Percentiles rank a stretch among this genome's conserved stretches.
phyloP scores from a whole-genome alignment of 2,113 vertebrate genomes.

The Fregata magnificens region DNA sequence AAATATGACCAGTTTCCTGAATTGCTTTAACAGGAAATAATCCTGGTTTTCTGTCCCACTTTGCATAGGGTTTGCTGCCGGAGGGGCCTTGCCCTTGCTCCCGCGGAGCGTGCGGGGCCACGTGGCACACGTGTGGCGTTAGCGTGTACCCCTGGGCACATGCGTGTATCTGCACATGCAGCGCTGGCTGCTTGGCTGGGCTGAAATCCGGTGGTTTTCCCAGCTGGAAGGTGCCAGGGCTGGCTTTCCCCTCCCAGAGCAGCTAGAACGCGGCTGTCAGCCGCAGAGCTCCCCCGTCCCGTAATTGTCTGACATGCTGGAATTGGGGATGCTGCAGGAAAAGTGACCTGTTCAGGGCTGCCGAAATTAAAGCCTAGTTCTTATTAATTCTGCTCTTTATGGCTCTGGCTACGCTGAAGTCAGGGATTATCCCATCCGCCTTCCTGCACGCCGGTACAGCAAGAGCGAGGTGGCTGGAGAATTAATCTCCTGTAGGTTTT shows the following conservation, averaged over 20 bases:
- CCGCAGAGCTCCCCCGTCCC: fast-evolving
- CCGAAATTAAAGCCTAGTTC: background rate
- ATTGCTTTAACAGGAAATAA: background rate
- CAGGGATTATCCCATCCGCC: background rate
- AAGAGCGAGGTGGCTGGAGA: background rate
- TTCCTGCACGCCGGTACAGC: background rate
- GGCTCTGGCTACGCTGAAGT: background rate
- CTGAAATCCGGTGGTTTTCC: fast-evolving
- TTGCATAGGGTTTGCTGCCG: background rate
- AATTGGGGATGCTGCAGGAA: background rate
- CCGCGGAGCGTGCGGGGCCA: fast-evolving
- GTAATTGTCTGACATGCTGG: background rate
- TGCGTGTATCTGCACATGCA: fast-evolving
- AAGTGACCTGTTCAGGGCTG: background rate
- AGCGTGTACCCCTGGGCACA: background rate
- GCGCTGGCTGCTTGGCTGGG: background rate
- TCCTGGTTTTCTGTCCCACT: background rate
- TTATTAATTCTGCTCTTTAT: background rate
- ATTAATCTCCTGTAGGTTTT: background rate
- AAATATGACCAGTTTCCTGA: fast-evolving
- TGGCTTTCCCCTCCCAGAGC: background rate
- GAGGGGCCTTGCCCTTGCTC: background rate
- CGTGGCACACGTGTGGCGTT: fast-evolving
- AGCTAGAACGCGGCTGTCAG: fast-evolving
- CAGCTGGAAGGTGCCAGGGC: background rate